Percentiles rank a stretch among this genome's conserved stretches.
Conservation (phyloP, 2,113 vertebrate genomes). For the Eulacestoma nigropectus region DNA sequence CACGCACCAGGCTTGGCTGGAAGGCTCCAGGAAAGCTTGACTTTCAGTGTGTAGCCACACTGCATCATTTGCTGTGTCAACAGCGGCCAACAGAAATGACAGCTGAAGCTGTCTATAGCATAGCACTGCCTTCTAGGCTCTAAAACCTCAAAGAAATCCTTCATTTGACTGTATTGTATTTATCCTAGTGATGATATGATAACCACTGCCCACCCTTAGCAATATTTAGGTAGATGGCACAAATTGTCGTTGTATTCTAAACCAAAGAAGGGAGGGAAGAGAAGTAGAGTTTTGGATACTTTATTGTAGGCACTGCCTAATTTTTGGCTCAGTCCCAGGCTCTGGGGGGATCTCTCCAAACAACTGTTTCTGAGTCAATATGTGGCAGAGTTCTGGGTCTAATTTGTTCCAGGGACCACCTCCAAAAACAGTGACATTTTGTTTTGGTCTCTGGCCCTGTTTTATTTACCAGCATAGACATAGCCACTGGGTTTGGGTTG, state of each 20-base stretch:
- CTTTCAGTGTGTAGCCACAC: neutral
- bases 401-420: conserved; percentile 4
- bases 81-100: conserved; percentile 9
- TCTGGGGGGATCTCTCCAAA: neutral
- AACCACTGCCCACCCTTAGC: neutral
- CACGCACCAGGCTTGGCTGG: neutral
- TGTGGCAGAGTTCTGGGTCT: neutral
- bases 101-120: neutral
- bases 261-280: neutral
- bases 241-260: neutral
- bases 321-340: neutral
- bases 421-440: conserved; percentile 20
- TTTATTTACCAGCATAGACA: conserved; percentile 10
- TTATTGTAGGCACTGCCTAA: neutral
- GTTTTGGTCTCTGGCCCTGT: neutral
- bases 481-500: neutral
- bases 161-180: neutral
- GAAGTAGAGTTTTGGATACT: neutral
- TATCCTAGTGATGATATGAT: neutral
- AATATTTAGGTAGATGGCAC: neutral
- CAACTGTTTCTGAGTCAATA: conserved; percentile 13
- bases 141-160: neutral
- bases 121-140: neutral
- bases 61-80: neutral
- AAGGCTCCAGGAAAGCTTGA: conserved; percentile 3